Percentiles rank a stretch among this genome's conserved stretches.
These are phyloP conservation scores for Formica selysi DNA, from an alignment of 1,140 invertebrate species.

Conservation along the genomic window DNA sequence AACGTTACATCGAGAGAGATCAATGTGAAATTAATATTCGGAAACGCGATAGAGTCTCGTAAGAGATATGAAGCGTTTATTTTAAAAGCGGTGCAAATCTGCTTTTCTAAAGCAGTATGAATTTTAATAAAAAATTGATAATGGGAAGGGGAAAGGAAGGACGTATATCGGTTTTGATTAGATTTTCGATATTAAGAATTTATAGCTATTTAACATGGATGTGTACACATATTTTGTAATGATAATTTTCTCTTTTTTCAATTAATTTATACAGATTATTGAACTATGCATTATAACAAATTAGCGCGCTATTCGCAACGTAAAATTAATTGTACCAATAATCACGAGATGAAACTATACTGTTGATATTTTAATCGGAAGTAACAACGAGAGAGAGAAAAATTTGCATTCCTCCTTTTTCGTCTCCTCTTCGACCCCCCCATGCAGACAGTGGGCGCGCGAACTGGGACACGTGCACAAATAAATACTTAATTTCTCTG, in stretches of 20 bases:
- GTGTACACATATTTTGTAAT: background rate
- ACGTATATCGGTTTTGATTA: background rate
- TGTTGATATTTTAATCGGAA: background rate
- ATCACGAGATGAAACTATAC: too few relatives aligned
- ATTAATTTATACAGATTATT: background rate
- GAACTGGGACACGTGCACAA: slow-evolving; percentile 60
- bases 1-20: slow-evolving; percentile 13
- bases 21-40: slow-evolving; percentile 48
- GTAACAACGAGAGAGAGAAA: background rate
- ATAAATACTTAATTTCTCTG: slow-evolving; percentile 64
- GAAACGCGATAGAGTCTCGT: slow-evolving; percentile 7
- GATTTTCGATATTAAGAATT: slow-evolving; percentile 1
- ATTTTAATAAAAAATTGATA: background rate
- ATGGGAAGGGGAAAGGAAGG: background rate
- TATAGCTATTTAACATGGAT: background rate
- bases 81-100: slow-evolving; percentile 1
- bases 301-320: background rate
- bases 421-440: background rate
- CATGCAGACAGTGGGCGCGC: background rate
- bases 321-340: background rate
- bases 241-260: background rate
- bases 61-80: slow-evolving; percentile 32
- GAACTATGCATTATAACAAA: background rate
- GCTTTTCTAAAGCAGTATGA: background rate
- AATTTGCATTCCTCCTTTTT: background rate